Evolutionary conservation across 2,797 vertebrate species (phyloP).

Genomic region (Gadopsis bispinosus): DNA sequence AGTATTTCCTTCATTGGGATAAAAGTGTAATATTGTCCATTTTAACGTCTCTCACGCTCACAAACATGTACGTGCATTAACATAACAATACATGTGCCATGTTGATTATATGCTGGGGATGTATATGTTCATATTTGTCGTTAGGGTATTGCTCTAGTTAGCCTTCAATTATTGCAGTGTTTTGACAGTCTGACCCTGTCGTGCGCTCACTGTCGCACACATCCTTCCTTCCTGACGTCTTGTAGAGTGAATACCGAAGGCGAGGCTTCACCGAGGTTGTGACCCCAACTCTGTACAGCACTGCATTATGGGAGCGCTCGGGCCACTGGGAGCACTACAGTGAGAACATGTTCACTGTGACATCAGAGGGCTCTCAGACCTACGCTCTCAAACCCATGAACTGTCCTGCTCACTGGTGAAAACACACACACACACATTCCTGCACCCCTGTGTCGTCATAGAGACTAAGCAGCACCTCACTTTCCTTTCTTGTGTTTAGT

Average conservation of each 20-base stretch:
- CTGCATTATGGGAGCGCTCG: slow-evolving; percentile 91
- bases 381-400: slow-evolving; percentile 97
- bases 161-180: slow-evolving; percentile 36
- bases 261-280: slow-evolving; percentile 93
- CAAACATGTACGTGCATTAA: background rate
- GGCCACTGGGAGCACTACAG: slow-evolving; percentile 97
- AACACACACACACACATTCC: background rate
- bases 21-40: slow-evolving; percentile 4
- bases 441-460: background rate
- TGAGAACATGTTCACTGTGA: slow-evolving; percentile 92
- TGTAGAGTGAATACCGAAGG: slow-evolving; percentile 88
- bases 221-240: slow-evolving; percentile 53
- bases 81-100: background rate
- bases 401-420: slow-evolving; percentile 95
- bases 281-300: slow-evolving; percentile 92
- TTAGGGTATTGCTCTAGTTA: slow-evolving; percentile 64
- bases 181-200: slow-evolving; percentile 43
- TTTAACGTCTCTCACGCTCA: background rate
- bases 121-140: slow-evolving; percentile 10
- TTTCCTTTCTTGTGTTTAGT: slow-evolving; percentile 72
- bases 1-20: background rate
- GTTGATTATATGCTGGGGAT: slow-evolving; percentile 22
- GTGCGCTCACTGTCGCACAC: slow-evolving; percentile 37
- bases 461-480: background rate
- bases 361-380: slow-evolving; percentile 77